phyloP scores from a whole-genome alignment of 2,888 invertebrate genomes.

The Sinelater perroti region DNA sequence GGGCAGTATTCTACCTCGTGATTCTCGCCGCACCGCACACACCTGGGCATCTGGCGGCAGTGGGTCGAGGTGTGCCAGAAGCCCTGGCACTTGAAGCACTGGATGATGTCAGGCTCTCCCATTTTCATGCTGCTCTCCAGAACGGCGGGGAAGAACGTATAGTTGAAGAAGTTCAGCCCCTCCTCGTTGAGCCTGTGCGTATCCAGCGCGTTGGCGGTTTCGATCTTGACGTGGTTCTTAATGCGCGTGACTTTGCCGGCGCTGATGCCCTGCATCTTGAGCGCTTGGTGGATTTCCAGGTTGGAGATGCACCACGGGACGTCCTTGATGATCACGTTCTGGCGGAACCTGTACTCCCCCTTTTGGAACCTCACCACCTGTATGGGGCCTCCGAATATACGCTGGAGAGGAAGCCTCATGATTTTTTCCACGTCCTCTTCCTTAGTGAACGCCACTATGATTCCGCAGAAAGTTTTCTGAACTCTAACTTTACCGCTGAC shows the following conservation, averaged over 20 bases:
- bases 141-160: conserved; percentile 58
- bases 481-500: conserved; percentile 39
- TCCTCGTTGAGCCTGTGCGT: conserved; percentile 60
- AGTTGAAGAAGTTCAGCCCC: conserved; percentile 64
- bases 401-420: conserved; percentile 57
- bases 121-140: conserved; percentile 58
- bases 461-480: conserved; percentile 53
- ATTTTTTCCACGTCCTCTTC: conserved; percentile 60
- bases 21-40: conserved; percentile 64
- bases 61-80: conserved; percentile 66
- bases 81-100: conserved; percentile 65
- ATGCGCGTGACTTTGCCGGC: conserved; percentile 55
- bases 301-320: conserved; percentile 64
- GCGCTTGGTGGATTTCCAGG: conserved; percentile 60
- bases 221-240: conserved; percentile 42
- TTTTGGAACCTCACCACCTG: conserved; percentile 61
- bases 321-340: conserved; percentile 59
- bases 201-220: conserved; percentile 60
- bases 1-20: conserved; percentile 64
- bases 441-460: conserved; percentile 58
- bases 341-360: conserved; percentile 57
- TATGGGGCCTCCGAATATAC: conserved; percentile 59
- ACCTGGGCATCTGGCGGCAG: conserved; percentile 52
- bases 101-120: conserved; percentile 59
- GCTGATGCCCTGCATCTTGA: conserved; percentile 60